Percentiles rank a stretch among this genome's conserved stretches.
Evolutionary conservation across 1,140 invertebrate genomes (phyloP).

Genomic region (Drosophila setifemur): DNA sequence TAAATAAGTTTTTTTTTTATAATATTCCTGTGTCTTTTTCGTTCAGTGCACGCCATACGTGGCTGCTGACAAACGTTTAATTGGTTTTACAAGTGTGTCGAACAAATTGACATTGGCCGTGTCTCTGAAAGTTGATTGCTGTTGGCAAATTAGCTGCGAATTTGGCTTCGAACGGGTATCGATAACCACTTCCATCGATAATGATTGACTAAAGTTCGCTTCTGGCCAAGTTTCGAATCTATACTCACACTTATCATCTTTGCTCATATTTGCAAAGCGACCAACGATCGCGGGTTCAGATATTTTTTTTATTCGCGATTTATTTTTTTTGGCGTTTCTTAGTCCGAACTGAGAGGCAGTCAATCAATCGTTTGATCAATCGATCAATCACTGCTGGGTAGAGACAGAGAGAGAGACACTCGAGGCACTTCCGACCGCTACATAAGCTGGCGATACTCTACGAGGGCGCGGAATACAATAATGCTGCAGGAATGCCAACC

Average conservation of each 20-base stretch:
- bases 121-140: conserved; percentile 35
- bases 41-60: conserved; percentile 15
- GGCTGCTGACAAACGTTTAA: conserved; percentile 52
- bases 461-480: conserved; percentile 33
- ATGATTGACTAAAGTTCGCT: conserved; percentile 41
- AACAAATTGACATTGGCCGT: conserved; percentile 39
- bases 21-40: no score
- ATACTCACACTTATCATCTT: conserved; percentile 79
- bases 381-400: conserved; percentile 28
- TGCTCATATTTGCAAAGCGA: conserved; percentile 60
- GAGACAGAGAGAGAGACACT: conserved; percentile 27
- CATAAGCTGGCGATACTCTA: conserved; percentile 45
- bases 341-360: no score
- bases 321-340: no score
- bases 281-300: conserved; percentile 11
- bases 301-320: no score
- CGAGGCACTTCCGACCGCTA: conserved; percentile 39
- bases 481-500: conserved; percentile 54
- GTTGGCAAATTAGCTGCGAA: conserved; percentile 42
- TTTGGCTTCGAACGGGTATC: conserved; percentile 1
- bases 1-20: no score
- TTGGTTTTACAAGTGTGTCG: conserved; percentile 57
- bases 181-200: conserved; percentile 14
- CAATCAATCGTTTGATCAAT: conserved; percentile 22
- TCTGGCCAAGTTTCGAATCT: conserved; percentile 1